Conservation (phyloP, 2,797 vertebrate genomes). For the Telmatherina bonti region DNA sequence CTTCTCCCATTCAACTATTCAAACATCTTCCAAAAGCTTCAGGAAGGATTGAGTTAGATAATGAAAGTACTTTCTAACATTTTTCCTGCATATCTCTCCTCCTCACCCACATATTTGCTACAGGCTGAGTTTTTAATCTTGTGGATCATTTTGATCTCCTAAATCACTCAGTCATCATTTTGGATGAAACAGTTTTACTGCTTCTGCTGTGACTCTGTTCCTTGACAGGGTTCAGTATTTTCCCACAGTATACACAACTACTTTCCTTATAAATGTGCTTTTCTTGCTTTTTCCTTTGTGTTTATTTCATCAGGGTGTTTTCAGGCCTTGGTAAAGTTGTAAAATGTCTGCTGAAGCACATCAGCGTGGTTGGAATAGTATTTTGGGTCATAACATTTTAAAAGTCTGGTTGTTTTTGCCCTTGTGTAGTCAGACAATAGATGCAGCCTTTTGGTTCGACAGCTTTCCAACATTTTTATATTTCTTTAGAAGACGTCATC, state of each 20-base stretch:
- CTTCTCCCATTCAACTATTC: conserved; percentile 56
- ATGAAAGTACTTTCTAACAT: conserved; percentile 60
- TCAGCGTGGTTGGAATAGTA: neutral
- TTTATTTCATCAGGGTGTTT: conserved; percentile 43
- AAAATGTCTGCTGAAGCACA: conserved; percentile 33
- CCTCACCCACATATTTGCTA: conserved; percentile 47
- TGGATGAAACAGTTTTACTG: conserved; percentile 38
- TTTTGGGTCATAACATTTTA: conserved; percentile 29
- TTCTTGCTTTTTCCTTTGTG: neutral
- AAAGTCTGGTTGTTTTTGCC: neutral
- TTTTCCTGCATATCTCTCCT: conserved; percentile 9
- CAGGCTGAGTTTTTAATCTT: conserved; percentile 70
- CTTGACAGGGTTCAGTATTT: conserved; percentile 12
- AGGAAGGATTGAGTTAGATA: conserved; percentile 60
- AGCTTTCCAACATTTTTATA: too few relatives aligned
- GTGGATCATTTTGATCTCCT: conserved; percentile 65
- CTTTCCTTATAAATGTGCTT: conserved; percentile 13
- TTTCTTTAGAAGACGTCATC: too few relatives aligned
- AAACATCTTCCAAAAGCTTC: conserved; percentile 57
- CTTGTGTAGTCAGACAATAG: too few relatives aligned
- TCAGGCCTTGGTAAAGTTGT: conserved; percentile 28
- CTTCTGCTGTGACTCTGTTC: conserved; percentile 2
- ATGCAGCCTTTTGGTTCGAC: too few relatives aligned
- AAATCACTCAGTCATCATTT: conserved; percentile 63
- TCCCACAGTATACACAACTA: conserved; percentile 27